Evolutionary conservation across 2,888 invertebrate genomes (phyloP), one percentile per base, ranked within the genome.

Genomic region (Temnothorax ravouxi): DNA sequence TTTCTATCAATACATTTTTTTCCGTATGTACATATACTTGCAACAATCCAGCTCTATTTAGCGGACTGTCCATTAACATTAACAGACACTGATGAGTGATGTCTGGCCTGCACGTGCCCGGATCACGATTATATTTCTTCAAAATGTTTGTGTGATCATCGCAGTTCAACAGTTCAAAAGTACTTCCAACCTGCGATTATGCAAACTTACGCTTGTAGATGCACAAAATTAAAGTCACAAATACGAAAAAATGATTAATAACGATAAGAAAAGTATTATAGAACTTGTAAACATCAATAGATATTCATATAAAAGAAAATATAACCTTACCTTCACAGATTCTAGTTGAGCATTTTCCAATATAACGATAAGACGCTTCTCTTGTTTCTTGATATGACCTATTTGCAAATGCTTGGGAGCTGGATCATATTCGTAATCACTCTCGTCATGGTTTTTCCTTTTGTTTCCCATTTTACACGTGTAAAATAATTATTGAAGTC

Each of bases 1-100:
- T 97, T 97, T 99, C 99, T 91, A 99, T 99, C 0, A 99, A 96
- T 56, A 99, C 98, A 96, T 99, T 99, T 93, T 98, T 98, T 92
- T 97, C 97, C 6, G 99, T 99, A 92, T 97, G 98, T 80, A 99
- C 96, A 93, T 98, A 99, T 2, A 99, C 98, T 96, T 99, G 99
- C n/a, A 99, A 95, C 25, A 99, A 95, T 0, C 99, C 99, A 64
- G 99, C 99, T 91, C 99, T 96, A 95, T 99, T 99, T 61, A 99
- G 95, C 0, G 99, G 99, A 86, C 99, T 99, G 94, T 99, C 99
- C 96, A 99, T 97, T 69, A 99, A 96, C 99, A 99, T 99, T 0
- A 99, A 95, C 21, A 99, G 96, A 94, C 99, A 99, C 95, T 99
- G 99, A 95, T 99, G 99, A 0, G 98, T 97, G 86, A 99, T 99